phyloP scores from a whole-genome alignment of 1,140 invertebrate species.

The Drosophila pallidifrons region DNA sequence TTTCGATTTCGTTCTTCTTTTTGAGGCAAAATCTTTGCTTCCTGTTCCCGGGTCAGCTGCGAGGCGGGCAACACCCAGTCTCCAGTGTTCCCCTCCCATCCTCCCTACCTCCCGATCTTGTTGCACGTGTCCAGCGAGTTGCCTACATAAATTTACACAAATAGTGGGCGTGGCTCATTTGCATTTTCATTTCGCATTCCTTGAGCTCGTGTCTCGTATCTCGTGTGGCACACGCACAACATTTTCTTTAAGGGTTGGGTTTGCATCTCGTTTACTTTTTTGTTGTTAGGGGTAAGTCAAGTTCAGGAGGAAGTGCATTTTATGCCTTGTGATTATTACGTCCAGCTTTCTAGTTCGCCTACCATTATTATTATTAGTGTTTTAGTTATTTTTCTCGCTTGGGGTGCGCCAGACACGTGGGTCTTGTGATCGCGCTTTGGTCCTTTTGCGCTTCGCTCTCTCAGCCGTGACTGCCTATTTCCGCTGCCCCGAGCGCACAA shows the following conservation, averaged over 20 bases:
- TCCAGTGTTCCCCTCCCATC: slow-evolving; percentile 1
- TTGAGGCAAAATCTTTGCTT: slow-evolving; percentile 64
- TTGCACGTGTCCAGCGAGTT: slow-evolving; percentile 70
- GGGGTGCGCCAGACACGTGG: slow-evolving; percentile 77
- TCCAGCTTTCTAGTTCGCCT: slow-evolving; percentile 44
- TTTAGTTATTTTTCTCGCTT: slow-evolving; percentile 10
- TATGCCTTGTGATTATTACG: slow-evolving; percentile 69
- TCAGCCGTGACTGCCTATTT: slow-evolving; percentile 82
- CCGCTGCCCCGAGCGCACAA: slow-evolving; percentile 58
- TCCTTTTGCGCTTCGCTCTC: slow-evolving; percentile 53
- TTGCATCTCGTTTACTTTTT: not conserved
- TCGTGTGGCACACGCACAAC: slow-evolving; percentile 55
- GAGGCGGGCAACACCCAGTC: slow-evolving; percentile 30
- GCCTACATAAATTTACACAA: slow-evolving; percentile 37
- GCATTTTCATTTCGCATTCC: slow-evolving; percentile 46
- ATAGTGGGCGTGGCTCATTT: slow-evolving; percentile 63
- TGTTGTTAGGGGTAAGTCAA: not conserved
- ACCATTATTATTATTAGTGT: not conserved
- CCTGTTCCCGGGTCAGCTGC: slow-evolving; percentile 46
- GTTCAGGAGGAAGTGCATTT: slow-evolving; percentile 84
- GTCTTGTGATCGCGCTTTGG: slow-evolving; percentile 8
- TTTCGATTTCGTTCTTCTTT: slow-evolving; percentile 34
- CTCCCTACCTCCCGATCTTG: not conserved
- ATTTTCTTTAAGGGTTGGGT: not conserved
- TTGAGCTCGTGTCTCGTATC: slow-evolving; percentile 12